Conservation (phyloP, 2,797 vertebrate species). For the Triplophysa yarkandensis region DNA sequence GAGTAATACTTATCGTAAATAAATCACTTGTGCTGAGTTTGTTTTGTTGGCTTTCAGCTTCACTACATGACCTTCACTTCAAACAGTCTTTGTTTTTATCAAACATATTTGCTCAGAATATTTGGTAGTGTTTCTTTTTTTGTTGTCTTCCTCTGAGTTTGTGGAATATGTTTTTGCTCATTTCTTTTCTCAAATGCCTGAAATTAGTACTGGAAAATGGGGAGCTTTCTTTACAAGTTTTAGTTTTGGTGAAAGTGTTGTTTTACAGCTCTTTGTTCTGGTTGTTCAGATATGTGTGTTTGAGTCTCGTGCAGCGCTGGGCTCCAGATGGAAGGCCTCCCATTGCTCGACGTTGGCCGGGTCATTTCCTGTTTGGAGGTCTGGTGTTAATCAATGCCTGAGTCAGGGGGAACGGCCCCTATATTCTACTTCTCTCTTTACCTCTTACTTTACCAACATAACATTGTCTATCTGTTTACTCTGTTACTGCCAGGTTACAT, state of each 20-base stretch:
- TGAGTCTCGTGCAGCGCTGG: conserved; percentile 63
- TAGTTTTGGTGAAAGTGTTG: conserved; percentile 2
- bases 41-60: background rate
- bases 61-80: too few species aligned
- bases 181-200: background rate
- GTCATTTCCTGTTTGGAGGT: conserved; percentile 83
- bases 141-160: background rate
- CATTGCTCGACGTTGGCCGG: conserved; percentile 75
- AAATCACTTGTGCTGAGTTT: background rate
- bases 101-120: background rate
- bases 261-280: conserved; percentile 29
- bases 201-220: conserved; percentile 10
- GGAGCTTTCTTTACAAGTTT: conserved; percentile 10
- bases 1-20: background rate
- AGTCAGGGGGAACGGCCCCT: conserved; percentile 70
- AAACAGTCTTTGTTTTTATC: background rate
- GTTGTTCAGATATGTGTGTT: conserved; percentile 51
- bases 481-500: background rate
- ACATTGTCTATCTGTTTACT: conserved; percentile 10
- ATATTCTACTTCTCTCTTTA: conserved; percentile 49
- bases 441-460: conserved; percentile 13
- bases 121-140: background rate
- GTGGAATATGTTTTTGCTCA: background rate
- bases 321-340: conserved; percentile 78
- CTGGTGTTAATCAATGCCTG: conserved; percentile 82